Evolutionary conservation across 92 coral and sea anemone genomes (phyloP).

Genomic region (Parazoanthus atlanticus): DNA sequence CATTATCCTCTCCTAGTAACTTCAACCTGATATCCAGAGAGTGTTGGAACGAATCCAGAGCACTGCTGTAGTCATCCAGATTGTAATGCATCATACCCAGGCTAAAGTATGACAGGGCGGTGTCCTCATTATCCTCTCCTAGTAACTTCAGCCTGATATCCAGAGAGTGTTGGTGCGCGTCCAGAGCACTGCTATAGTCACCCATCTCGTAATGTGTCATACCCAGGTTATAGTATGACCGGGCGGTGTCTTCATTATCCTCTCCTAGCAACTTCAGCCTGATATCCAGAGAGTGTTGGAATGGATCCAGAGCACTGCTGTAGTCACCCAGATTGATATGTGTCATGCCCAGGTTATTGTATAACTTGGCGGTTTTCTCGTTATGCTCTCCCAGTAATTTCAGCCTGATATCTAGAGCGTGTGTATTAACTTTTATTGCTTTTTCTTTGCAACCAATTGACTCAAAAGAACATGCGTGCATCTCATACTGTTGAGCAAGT

Average conservation of each 20-base stretch:
- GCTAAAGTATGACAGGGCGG: conserved; percentile 8
- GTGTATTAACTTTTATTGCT: not conserved
- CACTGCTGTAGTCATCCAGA: not conserved
- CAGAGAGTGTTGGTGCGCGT: conserved; percentile 2
- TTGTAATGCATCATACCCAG: not conserved
- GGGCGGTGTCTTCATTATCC: not conserved
- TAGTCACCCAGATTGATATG: not conserved
- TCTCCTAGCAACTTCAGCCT: not conserved
- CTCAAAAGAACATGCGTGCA: not conserved
- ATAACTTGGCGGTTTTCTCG: conserved; percentile 34
- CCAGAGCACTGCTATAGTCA: conserved; percentile 6
- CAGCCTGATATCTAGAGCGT: conserved; percentile 40
- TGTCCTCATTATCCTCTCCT: conserved; percentile 18
- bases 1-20: conserved; percentile 18
- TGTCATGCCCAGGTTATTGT: conserved; percentile 22
- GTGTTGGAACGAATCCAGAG: not conserved
- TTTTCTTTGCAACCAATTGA: not conserved
- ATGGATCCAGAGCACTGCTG: not conserved
- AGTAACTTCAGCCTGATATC: not conserved
- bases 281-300: conserved; percentile 6
- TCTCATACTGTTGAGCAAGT: not conserved
- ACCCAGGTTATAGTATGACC: not conserved
- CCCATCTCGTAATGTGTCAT: not conserved
- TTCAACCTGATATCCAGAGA: conserved; percentile 2
- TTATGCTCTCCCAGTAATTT: conserved; percentile 21